These are phyloP conservation scores for Pteropus alecto DNA, from an alignment of 2,113 vertebrate genomes.

Conservation along the genomic window DNA sequence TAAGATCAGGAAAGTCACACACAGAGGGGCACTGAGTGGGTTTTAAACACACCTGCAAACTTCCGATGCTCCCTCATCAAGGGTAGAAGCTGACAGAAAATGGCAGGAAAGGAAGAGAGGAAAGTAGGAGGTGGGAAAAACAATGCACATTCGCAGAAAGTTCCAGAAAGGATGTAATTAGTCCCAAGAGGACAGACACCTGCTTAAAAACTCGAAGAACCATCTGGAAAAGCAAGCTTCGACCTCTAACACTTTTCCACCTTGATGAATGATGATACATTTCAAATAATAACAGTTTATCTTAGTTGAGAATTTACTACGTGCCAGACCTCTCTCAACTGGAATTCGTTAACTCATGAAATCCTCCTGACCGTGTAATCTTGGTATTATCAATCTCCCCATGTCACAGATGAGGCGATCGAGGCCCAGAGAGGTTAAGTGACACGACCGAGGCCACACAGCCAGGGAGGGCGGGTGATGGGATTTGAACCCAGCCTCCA, in stretches of 20 bases:
- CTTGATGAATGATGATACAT: neutral
- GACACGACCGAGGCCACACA: neutral
- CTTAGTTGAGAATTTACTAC: neutral
- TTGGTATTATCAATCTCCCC: too few relatives aligned
- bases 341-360: neutral
- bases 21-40: fast-evolving
- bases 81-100: neutral
- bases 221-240: neutral
- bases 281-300: neutral
- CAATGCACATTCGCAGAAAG: neutral
- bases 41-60: neutral
- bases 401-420: neutral
- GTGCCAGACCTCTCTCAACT: too few relatives aligned
- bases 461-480: neutral
- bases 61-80: neutral
- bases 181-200: neutral
- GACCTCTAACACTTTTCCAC: neutral
- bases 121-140: neutral
- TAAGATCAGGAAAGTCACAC: fast-evolving
- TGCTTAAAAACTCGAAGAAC: neutral
- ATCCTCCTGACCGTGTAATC: neutral
- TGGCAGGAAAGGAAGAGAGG: constrained; percentile 38
- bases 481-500: neutral
- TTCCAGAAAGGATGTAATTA: neutral
- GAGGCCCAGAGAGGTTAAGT: neutral